Evolutionary conservation across 2,797 vertebrate species (phyloP).

Genomic region (Enteromius paludinosus): DNA sequence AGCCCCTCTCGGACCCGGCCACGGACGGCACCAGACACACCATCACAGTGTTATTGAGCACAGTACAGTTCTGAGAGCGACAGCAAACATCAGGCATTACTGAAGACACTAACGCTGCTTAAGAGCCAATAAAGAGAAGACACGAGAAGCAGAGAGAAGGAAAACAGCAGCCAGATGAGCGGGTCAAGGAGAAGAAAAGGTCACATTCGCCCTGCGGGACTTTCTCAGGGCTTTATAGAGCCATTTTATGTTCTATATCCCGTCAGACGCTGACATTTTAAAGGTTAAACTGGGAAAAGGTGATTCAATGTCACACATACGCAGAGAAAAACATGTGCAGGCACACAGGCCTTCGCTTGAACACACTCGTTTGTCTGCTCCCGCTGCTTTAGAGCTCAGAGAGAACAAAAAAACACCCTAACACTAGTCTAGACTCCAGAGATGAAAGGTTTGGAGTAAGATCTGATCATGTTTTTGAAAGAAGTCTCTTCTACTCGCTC

Average conservation of each 20-base stretch:
- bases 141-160: conserved; percentile 45
- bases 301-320: conserved; percentile 79
- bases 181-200: conserved; percentile 69
- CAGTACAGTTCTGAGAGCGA: conserved; percentile 86
- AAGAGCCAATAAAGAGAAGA: background rate
- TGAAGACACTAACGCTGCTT: conserved; percentile 1
- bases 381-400: background rate
- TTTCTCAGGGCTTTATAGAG: conserved; percentile 69
- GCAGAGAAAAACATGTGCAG: conserved; percentile 75
- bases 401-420: background rate
- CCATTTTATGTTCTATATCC: conserved; percentile 70
- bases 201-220: conserved; percentile 73
- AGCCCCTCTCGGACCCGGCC: conserved; percentile 78
- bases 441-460: no score
- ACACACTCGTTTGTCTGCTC: background rate
- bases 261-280: conserved; percentile 80
- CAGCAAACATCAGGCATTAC: background rate
- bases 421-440: background rate
- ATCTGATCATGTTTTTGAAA: background rate
- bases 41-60: conserved; percentile 95
- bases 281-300: conserved; percentile 85
- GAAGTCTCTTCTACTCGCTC: background rate
- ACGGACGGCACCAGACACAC: conserved; percentile 93
- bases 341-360: conserved; percentile 45
- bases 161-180: conserved; percentile 42